Conservation (phyloP, 2,888 invertebrate species). For the Drosophila yooni region DNA sequence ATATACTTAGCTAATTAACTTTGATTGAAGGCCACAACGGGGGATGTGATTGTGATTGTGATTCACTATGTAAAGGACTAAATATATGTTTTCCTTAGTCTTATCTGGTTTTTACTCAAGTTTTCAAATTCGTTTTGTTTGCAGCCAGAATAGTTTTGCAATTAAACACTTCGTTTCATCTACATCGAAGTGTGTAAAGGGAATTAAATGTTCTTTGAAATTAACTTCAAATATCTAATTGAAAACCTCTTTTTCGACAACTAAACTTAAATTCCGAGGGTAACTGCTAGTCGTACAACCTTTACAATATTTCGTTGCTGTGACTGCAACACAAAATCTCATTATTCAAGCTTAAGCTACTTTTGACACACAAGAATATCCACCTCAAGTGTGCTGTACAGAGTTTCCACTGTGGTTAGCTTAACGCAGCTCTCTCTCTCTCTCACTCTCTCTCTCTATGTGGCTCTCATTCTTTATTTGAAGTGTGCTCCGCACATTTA, state of each 20-base stretch:
- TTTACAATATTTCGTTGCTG: background rate
- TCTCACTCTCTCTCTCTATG: background rate
- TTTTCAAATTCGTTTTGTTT: background rate
- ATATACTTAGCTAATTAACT: slow-evolving; percentile 55
- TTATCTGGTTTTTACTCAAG: background rate
- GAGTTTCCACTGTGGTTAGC: slow-evolving; percentile 5
- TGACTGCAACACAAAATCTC: background rate
- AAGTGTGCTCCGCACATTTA: slow-evolving; percentile 30
- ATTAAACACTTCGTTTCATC: rapidly evolving
- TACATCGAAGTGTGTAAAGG: background rate
- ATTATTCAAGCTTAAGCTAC: slow-evolving; percentile 3
- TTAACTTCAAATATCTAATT: background rate
- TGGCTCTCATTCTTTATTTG: background rate
- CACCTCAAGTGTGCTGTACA: background rate
- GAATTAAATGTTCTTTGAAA: background rate
- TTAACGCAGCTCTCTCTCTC: slow-evolving; percentile 11
- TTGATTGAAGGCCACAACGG: slow-evolving; percentile 31
- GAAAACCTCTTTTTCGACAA: background rate
- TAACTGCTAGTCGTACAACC: background rate
- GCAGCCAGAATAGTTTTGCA: background rate
- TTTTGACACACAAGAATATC: background rate
- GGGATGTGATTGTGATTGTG: background rate
- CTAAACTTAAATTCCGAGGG: background rate
- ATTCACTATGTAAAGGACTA: background rate
- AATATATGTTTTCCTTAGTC: background rate